Conservation (phyloP, 2,113 vertebrate species). For the Nematolebias whitei region DNA sequence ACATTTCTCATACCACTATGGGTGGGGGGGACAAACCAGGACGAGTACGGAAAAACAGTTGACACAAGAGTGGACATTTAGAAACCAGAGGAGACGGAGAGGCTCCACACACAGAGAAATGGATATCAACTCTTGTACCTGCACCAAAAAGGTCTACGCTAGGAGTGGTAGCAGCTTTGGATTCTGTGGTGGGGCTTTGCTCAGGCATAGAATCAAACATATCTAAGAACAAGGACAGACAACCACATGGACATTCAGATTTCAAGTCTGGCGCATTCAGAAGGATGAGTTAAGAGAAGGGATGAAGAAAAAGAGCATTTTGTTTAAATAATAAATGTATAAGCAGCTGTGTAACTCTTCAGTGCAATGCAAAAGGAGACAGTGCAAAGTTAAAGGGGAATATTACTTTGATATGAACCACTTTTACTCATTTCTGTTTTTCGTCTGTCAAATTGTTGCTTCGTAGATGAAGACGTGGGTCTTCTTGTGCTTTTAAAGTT, state of each 20-base stretch:
- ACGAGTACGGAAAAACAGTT: conserved; percentile 49
- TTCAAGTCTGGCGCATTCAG: conserved; percentile 65
- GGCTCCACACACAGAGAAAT: conserved; percentile 74
- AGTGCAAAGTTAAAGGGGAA: conserved; percentile 52
- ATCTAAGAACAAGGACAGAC: conserved; percentile 97
- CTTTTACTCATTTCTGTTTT: not conserved
- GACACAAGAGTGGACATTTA: conserved; percentile 63
- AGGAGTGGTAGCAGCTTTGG: conserved; percentile 94
- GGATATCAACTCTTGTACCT: conserved; percentile 86
- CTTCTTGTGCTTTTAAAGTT: too few species aligned
- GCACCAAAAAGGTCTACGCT: conserved; percentile 99
- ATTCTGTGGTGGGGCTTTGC: conserved; percentile 86
- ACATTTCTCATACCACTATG: conserved; percentile 75
- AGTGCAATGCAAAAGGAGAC: conserved; percentile 55
- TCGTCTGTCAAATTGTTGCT: not conserved
- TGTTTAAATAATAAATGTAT: too few species aligned
- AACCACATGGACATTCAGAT: conserved; percentile 75
- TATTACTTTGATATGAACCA: conserved; percentile 25
- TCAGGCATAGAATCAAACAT: conserved; percentile 98
- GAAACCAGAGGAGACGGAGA: conserved; percentile 70
- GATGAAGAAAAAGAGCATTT: conserved; percentile 53
- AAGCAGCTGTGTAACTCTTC: conserved; percentile 21
- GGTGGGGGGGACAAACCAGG: conserved; percentile 68
- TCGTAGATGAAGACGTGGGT: too few species aligned
- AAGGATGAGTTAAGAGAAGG: conserved; percentile 60